Percentiles rank a stretch among this genome's conserved stretches.
phyloP scores from a whole-genome alignment of 1,140 invertebrate species.

The Asbolus verrucosus region DNA sequence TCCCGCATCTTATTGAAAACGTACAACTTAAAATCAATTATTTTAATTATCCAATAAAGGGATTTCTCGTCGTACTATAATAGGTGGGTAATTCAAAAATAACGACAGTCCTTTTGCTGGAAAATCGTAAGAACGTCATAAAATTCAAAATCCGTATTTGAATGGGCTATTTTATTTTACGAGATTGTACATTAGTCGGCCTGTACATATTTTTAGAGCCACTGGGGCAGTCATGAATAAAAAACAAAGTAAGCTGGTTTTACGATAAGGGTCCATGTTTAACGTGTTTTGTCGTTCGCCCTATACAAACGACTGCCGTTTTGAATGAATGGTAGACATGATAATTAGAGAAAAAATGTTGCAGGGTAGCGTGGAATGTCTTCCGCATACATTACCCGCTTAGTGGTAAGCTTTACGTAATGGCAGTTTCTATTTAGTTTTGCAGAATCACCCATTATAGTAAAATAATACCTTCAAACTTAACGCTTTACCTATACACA shows the following conservation, averaged over 20 bases:
- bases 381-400: neutral
- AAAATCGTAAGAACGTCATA: slow-evolving; percentile 39
- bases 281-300: slow-evolving; percentile 32
- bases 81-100: slow-evolving; percentile 33
- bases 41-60: slow-evolving; percentile 34
- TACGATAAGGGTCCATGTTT: slow-evolving; percentile 25
- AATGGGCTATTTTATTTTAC: slow-evolving; percentile 26
- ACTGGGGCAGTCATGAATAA: slow-evolving; percentile 19
- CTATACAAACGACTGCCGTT: slow-evolving; percentile 26
- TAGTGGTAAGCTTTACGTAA: too few species aligned
- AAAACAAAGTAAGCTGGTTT: slow-evolving; percentile 24
- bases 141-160: slow-evolving; percentile 35
- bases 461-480: too few species aligned
- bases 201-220: slow-evolving; percentile 23
- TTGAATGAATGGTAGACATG: slow-evolving; percentile 28
- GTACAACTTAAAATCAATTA: slow-evolving; percentile 17
- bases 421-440: too few species aligned
- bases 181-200: slow-evolving; percentile 29
- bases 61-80: slow-evolving; percentile 35
- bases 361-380: slow-evolving; percentile 14
- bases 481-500: too few species aligned
- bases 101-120: slow-evolving; percentile 20
- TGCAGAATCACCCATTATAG: too few species aligned
- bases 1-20: too few species aligned
- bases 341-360: slow-evolving; percentile 36